These are phyloP conservation scores for Falcaria lacertinaria DNA, from an alignment of 2,888 invertebrate species.

Conservation along the genomic window DNA sequence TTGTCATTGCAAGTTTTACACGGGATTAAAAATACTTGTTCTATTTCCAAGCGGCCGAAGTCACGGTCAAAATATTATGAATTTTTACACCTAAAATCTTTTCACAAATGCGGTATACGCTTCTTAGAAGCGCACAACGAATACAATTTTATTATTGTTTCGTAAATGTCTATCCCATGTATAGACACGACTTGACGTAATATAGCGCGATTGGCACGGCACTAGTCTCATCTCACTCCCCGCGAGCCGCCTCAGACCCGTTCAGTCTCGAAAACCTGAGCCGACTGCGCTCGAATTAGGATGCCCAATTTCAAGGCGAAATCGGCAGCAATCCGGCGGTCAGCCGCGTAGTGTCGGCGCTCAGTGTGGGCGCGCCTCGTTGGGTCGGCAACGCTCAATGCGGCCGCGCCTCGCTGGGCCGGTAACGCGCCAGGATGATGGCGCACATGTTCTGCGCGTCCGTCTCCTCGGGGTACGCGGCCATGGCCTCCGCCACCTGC, in stretches of 20 bases:
- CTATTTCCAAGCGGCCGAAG: no score
- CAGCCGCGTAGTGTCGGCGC: slow-evolving; percentile 7
- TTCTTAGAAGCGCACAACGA: slow-evolving; percentile 57
- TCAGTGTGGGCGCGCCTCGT: slow-evolving; percentile 20
- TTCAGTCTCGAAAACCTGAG: slow-evolving; percentile 4
- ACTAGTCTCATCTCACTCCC: no score
- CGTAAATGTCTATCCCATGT: slow-evolving; percentile 37
- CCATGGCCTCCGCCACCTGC: slow-evolving; percentile 93
- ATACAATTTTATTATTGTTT: slow-evolving; percentile 9
- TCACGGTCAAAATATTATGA: no score
- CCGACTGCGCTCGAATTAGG: slow-evolving; percentile 35
- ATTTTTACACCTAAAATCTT: slow-evolving; percentile 37
- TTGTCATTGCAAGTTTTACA: no score
- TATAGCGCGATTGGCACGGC: not conserved
- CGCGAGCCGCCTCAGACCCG: not conserved
- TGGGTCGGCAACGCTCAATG: slow-evolving; percentile 1
- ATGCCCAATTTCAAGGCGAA: slow-evolving; percentile 52
- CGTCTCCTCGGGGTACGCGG: slow-evolving; percentile 91
- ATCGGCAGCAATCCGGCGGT: slow-evolving; percentile 48
- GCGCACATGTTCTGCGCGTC: slow-evolving; percentile 95
- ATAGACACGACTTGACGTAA: slow-evolving; percentile 1
- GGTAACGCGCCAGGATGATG: slow-evolving; percentile 87
- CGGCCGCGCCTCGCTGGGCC: slow-evolving; percentile 55
- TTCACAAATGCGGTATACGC: slow-evolving; percentile 43
- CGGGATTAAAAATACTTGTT: no score